phyloP scores from a whole-genome alignment of 2,888 invertebrate genomes.

The Taenaris catops region DNA sequence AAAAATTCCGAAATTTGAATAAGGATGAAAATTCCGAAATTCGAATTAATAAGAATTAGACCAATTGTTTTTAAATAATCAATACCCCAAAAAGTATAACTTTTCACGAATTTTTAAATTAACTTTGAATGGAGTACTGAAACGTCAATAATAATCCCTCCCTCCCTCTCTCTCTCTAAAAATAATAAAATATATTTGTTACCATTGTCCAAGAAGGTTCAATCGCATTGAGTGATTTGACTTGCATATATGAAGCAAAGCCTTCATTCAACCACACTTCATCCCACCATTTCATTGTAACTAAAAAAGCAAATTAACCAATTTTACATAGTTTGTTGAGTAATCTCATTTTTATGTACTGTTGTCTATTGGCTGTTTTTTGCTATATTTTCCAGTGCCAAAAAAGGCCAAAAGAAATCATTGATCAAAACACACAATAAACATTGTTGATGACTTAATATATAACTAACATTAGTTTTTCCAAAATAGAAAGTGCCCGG shows the following conservation, averaged over 20 bases:
- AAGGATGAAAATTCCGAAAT: not conserved
- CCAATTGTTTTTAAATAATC: not conserved
- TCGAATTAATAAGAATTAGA: not conserved
- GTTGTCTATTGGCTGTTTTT: not conserved
- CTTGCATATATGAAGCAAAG: conserved; percentile 94
- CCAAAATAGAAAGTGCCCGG: no score
- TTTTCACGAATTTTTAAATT: not conserved
- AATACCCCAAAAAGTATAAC: not conserved
- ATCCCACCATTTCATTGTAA: conserved; percentile 96
- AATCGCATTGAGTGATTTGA: conserved; percentile 85
- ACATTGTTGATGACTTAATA: no score
- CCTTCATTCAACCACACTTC: conserved; percentile 95
- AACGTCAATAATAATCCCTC: no score
- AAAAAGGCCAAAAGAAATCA: no score
- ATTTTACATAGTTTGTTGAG: not conserved
- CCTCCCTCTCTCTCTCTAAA: no score
- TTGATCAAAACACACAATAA: no score
- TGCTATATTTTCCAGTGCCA: no score
- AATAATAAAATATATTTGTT: conserved; percentile 21
- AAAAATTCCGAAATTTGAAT: not conserved
- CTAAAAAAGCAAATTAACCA: conserved; percentile 71
- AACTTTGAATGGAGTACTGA: not conserved
- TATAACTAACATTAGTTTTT: no score
- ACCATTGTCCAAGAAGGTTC: conserved; percentile 92
- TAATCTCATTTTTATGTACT: not conserved